Evolutionary conservation across 2,888 invertebrate genomes (phyloP).

Genomic region (Chymomyza procnemis): DNA sequence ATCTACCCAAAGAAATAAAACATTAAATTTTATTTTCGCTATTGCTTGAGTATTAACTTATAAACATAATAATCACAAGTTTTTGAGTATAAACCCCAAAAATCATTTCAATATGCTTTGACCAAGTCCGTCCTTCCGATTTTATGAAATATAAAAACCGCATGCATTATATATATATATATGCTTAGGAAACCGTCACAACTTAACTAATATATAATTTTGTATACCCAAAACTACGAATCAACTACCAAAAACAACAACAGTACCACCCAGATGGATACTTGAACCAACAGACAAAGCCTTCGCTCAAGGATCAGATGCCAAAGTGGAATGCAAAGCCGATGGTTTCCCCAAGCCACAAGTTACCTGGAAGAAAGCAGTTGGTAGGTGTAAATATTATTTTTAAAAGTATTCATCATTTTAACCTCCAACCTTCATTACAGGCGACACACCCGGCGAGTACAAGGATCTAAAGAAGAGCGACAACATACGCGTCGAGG

Average conservation of each 20-base stretch:
- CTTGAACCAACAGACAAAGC: conserved; percentile 96
- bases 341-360: conserved; percentile 96
- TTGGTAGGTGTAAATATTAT: conserved; percentile 82
- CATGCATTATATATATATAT: conserved; percentile 63
- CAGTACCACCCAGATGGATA: conserved; percentile 97
- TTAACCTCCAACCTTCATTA: neutral
- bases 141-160: conserved; percentile 41
- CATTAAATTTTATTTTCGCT: conserved; percentile 10
- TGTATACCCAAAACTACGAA: conserved; percentile 11
- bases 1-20: neutral
- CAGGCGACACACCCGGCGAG: conserved; percentile 94
- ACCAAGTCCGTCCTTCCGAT: conserved; percentile 68
- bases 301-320: conserved; percentile 95
- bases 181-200: conserved; percentile 4
- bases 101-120: conserved; percentile 51
- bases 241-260: conserved; percentile 36
- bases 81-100: neutral
- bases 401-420: neutral
- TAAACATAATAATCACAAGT: too few species aligned
- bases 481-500: conserved; percentile 94
- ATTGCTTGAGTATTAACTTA: too few species aligned
- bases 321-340: conserved; percentile 96
- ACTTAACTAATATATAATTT: conserved; percentile 57
- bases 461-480: conserved; percentile 94
- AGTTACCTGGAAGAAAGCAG: conserved; percentile 96